Base-by-base conservation (phyloP, 2,888 invertebrate genomes). In the Phyto melanocephala region DNA sequence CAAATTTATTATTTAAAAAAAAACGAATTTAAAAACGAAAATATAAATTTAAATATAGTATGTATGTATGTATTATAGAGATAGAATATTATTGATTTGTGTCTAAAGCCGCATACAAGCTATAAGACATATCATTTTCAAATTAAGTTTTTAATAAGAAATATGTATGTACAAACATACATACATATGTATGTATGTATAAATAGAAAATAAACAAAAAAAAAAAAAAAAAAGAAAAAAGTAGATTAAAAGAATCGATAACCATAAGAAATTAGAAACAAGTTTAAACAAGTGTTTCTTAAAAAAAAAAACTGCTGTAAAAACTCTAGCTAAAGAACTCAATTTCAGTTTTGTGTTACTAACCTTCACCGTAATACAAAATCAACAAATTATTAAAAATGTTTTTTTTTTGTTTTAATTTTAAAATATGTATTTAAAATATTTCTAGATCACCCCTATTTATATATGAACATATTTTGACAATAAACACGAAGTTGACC, bases 231-330 rank as follows among this genome's bases (percentile, higher is more conserved):
- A n/a, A n/a, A n/a, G n/a, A n/a, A 40, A 74, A 58, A 62, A 45
- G 47, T 65, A 82, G 71, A 82, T 82, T 68, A 79, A 42, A 33
- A 65, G 20, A 67, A 82, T 79, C 82, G 79, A 79, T 82, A 82
- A 70, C 72, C 74, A 77, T 40, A 15, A 60, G 15, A 60, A 50
- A 15, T n/a, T 42, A 33, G 50, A 13, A 50, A 77, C 42, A 52
- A 77, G 58, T 82, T 82, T 79, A 42, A 76, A 80, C 82, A 82
- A 80, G 82, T 82, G 82, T 82, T 82, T 77, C 8, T 56, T 15
- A 40, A 10, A 3, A n/a, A 5, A 5, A 40, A 45, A 56, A 20
- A 22, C 37, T 22, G 6, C n/a, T 45, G 20, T 47, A 2, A 5
- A 45, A 28, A 63, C 4, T 22, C 35, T 42, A 15, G 10, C 28